Evolutionary conservation across 1,140 invertebrate genomes (phyloP).

Genomic region (Nixonia krombeini): DNA sequence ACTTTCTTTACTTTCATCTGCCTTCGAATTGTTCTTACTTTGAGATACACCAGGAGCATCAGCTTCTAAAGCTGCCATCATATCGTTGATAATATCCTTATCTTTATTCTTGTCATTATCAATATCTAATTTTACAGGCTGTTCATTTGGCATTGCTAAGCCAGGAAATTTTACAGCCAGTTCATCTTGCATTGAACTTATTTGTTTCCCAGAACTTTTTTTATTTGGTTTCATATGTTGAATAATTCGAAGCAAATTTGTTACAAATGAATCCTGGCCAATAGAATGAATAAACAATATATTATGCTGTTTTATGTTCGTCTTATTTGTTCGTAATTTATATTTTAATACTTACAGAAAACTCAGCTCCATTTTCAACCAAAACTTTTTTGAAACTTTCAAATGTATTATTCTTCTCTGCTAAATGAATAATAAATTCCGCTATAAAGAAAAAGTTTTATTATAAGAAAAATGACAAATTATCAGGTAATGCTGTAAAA

Average conservation of each 20-base stretch:
- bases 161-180: slow-evolving; percentile 89
- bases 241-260: slow-evolving; percentile 93
- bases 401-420: slow-evolving; percentile 89
- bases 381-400: slow-evolving; percentile 90
- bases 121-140: slow-evolving; percentile 58
- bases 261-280: slow-evolving; percentile 86
- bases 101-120: slow-evolving; percentile 49
- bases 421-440: slow-evolving; percentile 96
- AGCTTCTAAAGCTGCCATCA: slow-evolving; percentile 92
- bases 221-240: slow-evolving; percentile 89
- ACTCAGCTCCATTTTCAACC: slow-evolving; percentile 93
- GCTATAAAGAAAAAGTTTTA: slow-evolving; percentile 81
- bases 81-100: slow-evolving; percentile 79
- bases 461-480: no score
- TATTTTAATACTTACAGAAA: slow-evolving; percentile 74
- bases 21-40: not conserved
- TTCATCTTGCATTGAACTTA: slow-evolving; percentile 70
- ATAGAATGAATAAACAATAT: no score
- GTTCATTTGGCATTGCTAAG: slow-evolving; percentile 91
- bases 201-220: slow-evolving; percentile 14
- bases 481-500: no score
- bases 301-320: not conserved
- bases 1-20: not conserved
- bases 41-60: slow-evolving; percentile 78
- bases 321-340: not conserved